Evolutionary conservation across 2,888 invertebrate species (phyloP).

Genomic region (Perizoma flavofasciatum): DNA sequence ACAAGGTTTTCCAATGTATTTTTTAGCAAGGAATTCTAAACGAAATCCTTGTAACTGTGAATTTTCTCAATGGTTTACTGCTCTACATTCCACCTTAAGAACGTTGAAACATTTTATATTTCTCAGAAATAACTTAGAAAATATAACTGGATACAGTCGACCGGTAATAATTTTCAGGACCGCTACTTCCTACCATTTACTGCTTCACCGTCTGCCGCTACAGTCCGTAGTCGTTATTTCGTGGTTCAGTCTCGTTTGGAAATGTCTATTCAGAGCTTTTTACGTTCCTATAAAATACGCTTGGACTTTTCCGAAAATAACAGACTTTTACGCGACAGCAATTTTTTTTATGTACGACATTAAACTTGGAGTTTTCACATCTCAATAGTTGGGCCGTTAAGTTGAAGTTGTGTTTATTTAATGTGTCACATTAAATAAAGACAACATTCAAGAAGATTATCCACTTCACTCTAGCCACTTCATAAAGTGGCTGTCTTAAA

Average conservation of each 20-base stretch:
- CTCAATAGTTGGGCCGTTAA: constrained; percentile 18
- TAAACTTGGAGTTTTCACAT: constrained; percentile 14
- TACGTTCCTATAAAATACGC: constrained; percentile 22
- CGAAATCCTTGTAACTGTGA: neutral
- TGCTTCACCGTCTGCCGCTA: constrained; percentile 1
- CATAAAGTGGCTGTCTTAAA: too few relatives aligned
- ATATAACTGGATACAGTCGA: constrained; percentile 3
- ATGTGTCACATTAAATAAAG: neutral
- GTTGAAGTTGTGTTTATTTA: constrained; percentile 4
- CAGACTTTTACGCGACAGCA: constrained; percentile 22
- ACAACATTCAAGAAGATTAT: too few relatives aligned
- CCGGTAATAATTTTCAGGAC: constrained; percentile 15
- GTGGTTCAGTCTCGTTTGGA: constrained; percentile 6
- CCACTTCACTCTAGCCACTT: too few relatives aligned
- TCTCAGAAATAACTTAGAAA: constrained; percentile 11
- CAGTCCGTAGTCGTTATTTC: neutral
- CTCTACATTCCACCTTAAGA: constrained; percentile 1
- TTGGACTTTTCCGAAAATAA: constrained; percentile 21
- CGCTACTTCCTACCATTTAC: neutral
- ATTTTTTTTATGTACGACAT: constrained; percentile 28
- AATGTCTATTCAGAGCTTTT: constrained; percentile 18
- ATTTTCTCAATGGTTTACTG: constrained; percentile 11
- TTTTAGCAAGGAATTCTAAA: too few relatives aligned
- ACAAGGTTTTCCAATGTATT: too few relatives aligned
- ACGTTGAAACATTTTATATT: constrained; percentile 9